These are phyloP conservation scores for Zaprionus capensis DNA, from an alignment of 1,140 invertebrate genomes.

Conservation along the genomic window DNA sequence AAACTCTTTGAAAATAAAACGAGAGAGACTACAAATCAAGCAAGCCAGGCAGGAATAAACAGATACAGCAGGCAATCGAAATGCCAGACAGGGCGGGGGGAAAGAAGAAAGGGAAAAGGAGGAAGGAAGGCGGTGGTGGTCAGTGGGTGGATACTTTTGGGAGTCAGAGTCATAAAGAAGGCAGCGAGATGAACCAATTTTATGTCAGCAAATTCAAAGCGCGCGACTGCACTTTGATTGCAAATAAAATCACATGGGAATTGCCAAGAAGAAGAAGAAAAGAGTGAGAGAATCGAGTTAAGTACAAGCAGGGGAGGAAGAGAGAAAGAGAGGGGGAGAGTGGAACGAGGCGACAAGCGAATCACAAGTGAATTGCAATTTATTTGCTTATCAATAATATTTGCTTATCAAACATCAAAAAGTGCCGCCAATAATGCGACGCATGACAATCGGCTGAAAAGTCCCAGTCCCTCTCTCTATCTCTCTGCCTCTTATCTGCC, in stretches of 20 bases:
- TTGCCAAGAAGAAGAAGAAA: neutral
- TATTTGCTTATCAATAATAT: slow-evolving; percentile 47
- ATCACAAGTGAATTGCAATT: slow-evolving; percentile 34
- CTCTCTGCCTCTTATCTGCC: neutral
- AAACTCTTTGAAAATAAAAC: neutral
- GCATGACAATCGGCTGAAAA: slow-evolving; percentile 27
- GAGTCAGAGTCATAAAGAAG: slow-evolving; percentile 30
- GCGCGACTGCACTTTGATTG: slow-evolving; percentile 56
- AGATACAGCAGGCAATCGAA: neutral
- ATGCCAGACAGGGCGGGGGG: neutral
- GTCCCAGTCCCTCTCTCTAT: neutral
- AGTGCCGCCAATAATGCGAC: slow-evolving; percentile 33
- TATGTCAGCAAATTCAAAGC: slow-evolving; percentile 33
- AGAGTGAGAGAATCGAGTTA: slow-evolving; percentile 12
- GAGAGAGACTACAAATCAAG: neutral
- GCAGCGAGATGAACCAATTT: slow-evolving; percentile 32
- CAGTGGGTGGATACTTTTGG: neutral
- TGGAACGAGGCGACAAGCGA: neutral
- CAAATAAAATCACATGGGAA: slow-evolving; percentile 48
- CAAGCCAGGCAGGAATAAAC: neutral
- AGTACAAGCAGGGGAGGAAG: neutral
- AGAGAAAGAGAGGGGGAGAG: neutral
- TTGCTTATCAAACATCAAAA: slow-evolving; percentile 53
- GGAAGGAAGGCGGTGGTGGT: neutral
- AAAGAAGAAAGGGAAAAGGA: neutral